Evolutionary conservation across 2,797 vertebrate species (phyloP).

Genomic region (Fundulus diaphanus): DNA sequence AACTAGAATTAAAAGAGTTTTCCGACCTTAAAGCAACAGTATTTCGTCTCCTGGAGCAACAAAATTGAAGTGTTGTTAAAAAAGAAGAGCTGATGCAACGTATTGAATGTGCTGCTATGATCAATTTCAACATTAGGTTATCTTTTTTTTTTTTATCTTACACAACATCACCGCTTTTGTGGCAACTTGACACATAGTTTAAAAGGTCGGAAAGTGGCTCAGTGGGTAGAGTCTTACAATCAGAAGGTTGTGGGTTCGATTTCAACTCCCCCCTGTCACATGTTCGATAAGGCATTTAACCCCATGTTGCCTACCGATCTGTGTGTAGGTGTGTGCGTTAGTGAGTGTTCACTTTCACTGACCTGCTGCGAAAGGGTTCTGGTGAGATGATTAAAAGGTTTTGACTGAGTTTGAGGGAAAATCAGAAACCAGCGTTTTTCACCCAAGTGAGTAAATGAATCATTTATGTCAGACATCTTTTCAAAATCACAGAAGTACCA

Average conservation of each 20-base stretch:
- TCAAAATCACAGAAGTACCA: too few relatives aligned
- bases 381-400: background rate
- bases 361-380: background rate
- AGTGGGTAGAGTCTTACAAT: too few relatives aligned
- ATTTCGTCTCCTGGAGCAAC: background rate
- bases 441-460: too few relatives aligned
- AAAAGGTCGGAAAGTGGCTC: background rate
- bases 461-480: too few relatives aligned
- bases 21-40: too few relatives aligned
- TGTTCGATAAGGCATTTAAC: too few relatives aligned
- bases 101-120: background rate
- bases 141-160: background rate
- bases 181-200: background rate
- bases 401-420: background rate
- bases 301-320: too few relatives aligned
- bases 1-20: background rate
- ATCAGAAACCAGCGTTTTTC: background rate
- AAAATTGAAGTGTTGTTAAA: background rate
- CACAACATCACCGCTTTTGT: background rate
- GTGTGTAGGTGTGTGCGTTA: too few relatives aligned
- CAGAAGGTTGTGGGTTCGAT: too few relatives aligned
- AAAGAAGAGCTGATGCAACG: background rate
- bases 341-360: too few relatives aligned
- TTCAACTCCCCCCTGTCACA: too few relatives aligned
- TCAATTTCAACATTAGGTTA: background rate